Conservation (phyloP, 1,140 invertebrate genomes). For the Orius laevigatus region DNA sequence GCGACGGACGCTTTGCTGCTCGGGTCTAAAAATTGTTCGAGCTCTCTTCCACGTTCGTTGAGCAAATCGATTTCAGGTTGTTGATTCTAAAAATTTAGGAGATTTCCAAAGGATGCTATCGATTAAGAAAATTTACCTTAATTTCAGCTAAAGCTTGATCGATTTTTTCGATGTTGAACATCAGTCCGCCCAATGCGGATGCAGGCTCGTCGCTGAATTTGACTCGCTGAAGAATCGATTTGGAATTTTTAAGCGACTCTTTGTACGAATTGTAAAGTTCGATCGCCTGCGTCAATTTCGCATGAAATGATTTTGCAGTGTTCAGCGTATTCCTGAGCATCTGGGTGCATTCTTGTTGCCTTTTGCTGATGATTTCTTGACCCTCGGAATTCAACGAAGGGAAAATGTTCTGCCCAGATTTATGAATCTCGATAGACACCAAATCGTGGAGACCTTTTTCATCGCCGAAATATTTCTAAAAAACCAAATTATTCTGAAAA, state of each 20-base stretch:
- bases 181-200: conserved; percentile 53
- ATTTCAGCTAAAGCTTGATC: conserved; percentile 58
- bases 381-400: conserved; percentile 59
- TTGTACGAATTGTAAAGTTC: conserved; percentile 64
- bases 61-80: conserved; percentile 43
- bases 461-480: conserved; percentile 55
- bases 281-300: conserved; percentile 8
- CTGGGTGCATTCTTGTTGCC: conserved; percentile 61
- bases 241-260: conserved; percentile 55
- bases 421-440: conserved; percentile 63
- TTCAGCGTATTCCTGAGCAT: conserved; percentile 64
- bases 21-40: conserved; percentile 43
- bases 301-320: conserved; percentile 45
- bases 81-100: conserved; percentile 27
- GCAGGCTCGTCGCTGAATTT: conserved; percentile 58
- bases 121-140: conserved; percentile 37
- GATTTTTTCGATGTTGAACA: conserved; percentile 64
- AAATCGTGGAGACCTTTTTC: conserved; percentile 60
- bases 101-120: neutral
- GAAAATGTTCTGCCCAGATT: conserved; percentile 71
- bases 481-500: conserved; percentile 7
- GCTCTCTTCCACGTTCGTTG: conserved; percentile 44
- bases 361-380: conserved; percentile 61
- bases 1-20: conserved; percentile 43
- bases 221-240: conserved; percentile 50